These are phyloP conservation scores for Sphecodes monilicornis DNA, from an alignment of 2,888 invertebrate species.

Conservation along the genomic window DNA sequence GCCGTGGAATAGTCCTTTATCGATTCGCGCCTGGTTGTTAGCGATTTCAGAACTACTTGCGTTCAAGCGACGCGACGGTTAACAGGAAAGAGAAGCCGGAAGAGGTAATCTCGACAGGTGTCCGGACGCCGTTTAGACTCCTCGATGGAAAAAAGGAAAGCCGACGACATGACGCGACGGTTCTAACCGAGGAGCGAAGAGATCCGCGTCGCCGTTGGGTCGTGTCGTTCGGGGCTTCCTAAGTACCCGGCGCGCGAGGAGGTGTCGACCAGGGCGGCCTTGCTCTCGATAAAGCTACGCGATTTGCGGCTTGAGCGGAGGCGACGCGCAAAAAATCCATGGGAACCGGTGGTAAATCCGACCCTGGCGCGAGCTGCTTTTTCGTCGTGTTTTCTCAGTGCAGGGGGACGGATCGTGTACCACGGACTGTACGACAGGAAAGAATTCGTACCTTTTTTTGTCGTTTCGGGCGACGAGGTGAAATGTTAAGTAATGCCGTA, in stretches of 20 bases:
- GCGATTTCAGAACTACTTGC: conserved; percentile 55
- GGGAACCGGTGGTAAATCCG: conserved; percentile 48
- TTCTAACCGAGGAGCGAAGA: conserved; percentile 15
- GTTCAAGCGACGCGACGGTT: not conserved
- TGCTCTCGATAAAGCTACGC: conserved; percentile 71
- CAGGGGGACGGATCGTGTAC: conserved; percentile 26
- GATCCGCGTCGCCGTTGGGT: conserved; percentile 23
- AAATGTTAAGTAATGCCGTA: conserved; percentile 54
- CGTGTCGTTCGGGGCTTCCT: conserved; percentile 56
- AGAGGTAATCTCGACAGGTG: not conserved
- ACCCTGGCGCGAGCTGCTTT: conserved; percentile 15
- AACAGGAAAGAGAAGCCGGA: not conserved
- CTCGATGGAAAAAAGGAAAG: not conserved
- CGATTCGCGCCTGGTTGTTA: conserved; percentile 71
- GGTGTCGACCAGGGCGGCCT: conserved; percentile 63
- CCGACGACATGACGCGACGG: not conserved
- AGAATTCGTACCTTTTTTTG: conserved; percentile 27
- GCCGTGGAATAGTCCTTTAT: conserved; percentile 62
- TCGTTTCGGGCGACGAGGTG: conserved; percentile 5
- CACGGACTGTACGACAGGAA: conserved; percentile 21
- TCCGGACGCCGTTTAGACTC: not conserved
- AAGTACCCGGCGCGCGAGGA: conserved; percentile 52
- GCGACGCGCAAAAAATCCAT: conserved; percentile 52
- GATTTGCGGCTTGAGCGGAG: conserved; percentile 52
- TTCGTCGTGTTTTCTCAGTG: conserved; percentile 2